These are phyloP conservation scores for Ammodytes marinus DNA, from an alignment of 2,113 vertebrate genomes.

Conservation along the genomic window DNA sequence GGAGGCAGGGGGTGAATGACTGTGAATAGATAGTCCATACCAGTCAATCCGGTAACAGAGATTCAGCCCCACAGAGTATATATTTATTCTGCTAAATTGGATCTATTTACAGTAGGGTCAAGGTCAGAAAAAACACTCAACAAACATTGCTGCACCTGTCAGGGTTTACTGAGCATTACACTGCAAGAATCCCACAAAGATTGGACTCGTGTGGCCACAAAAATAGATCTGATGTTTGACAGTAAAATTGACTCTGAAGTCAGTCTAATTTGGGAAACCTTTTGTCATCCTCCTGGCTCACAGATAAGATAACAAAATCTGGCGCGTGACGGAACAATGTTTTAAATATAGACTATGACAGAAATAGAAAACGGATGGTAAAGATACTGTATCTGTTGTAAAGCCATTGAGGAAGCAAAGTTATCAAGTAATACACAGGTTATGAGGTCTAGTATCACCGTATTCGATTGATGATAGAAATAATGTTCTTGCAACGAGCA, in stretches of 20 bases:
- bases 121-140: slow-evolving; percentile 6
- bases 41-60: slow-evolving; percentile 27
- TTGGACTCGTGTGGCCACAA: neutral
- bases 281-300: neutral
- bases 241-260: neutral
- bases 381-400: neutral
- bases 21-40: slow-evolving; percentile 14
- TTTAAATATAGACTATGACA: neutral
- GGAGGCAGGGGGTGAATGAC: slow-evolving; percentile 38
- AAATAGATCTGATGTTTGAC: neutral
- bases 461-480: neutral
- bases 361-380: neutral
- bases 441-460: neutral
- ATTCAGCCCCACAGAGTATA: slow-evolving; percentile 4
- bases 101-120: neutral
- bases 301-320: neutral
- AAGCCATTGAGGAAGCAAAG: neutral
- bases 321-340: neutral
- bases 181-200: neutral
- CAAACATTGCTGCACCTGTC: neutral
- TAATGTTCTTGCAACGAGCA: neutral
- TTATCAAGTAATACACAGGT: neutral
- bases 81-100: slow-evolving; percentile 2
- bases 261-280: neutral
- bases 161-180: neutral